Evolutionary conservation across 2,888 invertebrate genomes (phyloP), one percentile per base, ranked within the genome.

Genomic region (Andrena minutula): DNA sequence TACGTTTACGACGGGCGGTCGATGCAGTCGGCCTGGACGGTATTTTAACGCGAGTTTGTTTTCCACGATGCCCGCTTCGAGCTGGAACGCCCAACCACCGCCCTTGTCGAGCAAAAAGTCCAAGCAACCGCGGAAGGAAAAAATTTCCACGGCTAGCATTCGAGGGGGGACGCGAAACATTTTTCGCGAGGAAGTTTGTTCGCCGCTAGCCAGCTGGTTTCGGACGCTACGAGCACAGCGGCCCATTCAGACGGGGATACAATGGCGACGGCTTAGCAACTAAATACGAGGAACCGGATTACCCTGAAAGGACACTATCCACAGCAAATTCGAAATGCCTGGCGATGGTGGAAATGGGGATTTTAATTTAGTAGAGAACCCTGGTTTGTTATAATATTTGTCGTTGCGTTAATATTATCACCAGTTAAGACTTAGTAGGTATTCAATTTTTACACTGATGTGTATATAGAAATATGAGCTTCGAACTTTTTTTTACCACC

Each of bases 321-420:
- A 28, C 53, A 66, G 28, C 28, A 20, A 73, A 53, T 64, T 66
- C 20, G 53, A 56, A 35, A 73, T 26, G n/a, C 10, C 23, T 56
- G 23, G 23, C 8, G 56, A 56, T 23, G 56, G 20, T 56, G 26
- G 8, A 20, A 10, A 26, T 4, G 10, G 0, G 10, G 26, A 0
- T 56, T 56, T 56, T 41, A 41, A 41, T 41, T 41, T 41, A 41
- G 12, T 4, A 41, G 12, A 41, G 4, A 12, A 12, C 1, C 12
- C 41, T 41, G 3, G 41, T 41, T 41, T 41, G 12, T 41, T 35
- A 35, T 3, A 10, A 12, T 12, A 3, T 41, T 41, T 41, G 41
- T 41, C 12, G 41, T 41, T 41, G 12, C 41, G 3, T 12, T 12
- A 41, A 35, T 12, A 35, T 35, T 35, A 10, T 3, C 10, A 35